Evolutionary conservation across 2,888 invertebrate species (phyloP).

Genomic region (Oxyteleia sp.): DNA sequence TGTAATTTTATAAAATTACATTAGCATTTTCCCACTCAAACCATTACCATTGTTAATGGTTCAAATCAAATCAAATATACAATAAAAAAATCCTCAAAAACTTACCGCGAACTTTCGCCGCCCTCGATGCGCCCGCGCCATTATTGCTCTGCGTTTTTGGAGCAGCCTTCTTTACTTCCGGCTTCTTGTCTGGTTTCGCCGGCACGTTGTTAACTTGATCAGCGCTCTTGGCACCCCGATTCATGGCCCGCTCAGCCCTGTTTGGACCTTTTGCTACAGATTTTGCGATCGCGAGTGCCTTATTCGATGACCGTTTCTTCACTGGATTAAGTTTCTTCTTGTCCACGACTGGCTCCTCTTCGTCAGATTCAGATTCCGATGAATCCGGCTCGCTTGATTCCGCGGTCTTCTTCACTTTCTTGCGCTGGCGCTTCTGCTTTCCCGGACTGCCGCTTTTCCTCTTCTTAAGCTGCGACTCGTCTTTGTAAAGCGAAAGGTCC

Average conservation of each 20-base stretch:
- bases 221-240: conserved; percentile 80
- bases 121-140: conserved; percentile 49
- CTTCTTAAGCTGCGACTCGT: conserved; percentile 93
- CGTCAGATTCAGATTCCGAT: conserved; percentile 80
- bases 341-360: conserved; percentile 64
- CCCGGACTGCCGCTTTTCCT: conserved; percentile 83
- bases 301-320: conserved; percentile 79
- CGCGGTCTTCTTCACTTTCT: conserved; percentile 80
- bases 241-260: conserved; percentile 85
- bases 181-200: conserved; percentile 52
- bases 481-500: conserved; percentile 94
- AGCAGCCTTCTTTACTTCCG: conserved; percentile 77
- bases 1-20: too few relatives aligned
- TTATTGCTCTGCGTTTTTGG: conserved; percentile 49
- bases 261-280: conserved; percentile 84
- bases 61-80: too few relatives aligned
- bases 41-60: too few relatives aligned
- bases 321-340: conserved; percentile 77
- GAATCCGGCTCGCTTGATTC: conserved; percentile 79
- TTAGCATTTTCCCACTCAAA: too few relatives aligned
- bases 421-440: conserved; percentile 88
- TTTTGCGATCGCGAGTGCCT: conserved; percentile 82
- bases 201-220: conserved; percentile 63
- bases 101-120: conserved; percentile 53
- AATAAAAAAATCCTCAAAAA: too few relatives aligned